A percentile compares a stretch with the other conserved stretches of the same genome.
Evolutionary conservation across 2,888 invertebrate species (phyloP).

Genomic region (Willowsia nigromaculata): DNA sequence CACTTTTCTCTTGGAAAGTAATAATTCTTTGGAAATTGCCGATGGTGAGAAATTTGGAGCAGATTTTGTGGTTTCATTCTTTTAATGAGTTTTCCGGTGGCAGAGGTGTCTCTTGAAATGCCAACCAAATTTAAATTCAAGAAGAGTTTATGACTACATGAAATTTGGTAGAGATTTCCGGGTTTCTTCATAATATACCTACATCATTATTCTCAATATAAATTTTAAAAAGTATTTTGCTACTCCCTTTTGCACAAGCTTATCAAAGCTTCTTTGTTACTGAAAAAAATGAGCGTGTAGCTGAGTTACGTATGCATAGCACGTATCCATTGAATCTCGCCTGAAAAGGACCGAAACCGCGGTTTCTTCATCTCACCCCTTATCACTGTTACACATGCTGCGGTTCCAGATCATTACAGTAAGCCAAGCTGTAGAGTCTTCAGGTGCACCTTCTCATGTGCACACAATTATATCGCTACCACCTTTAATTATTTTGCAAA

Average conservation of each 20-base stretch:
- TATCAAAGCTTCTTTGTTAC: slow-evolving; percentile 72
- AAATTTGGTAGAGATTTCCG: too few species aligned
- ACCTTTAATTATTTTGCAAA: slow-evolving; percentile 69
- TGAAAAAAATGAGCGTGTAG: slow-evolving; percentile 76
- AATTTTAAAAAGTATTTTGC: slow-evolving; percentile 56
- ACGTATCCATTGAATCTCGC: slow-evolving; percentile 78
- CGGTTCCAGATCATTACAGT: slow-evolving; percentile 81
- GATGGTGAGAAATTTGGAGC: too few species aligned
- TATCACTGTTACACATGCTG: slow-evolving; percentile 81
- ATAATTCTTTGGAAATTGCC: too few species aligned
- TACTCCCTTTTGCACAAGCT: slow-evolving; percentile 33
- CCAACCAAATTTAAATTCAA: not conserved
- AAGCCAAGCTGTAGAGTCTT: slow-evolving; percentile 81
- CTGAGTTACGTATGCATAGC: slow-evolving; percentile 79
- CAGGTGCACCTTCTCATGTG: slow-evolving; percentile 79
- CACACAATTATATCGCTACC: slow-evolving; percentile 72
- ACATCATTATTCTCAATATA: too few species aligned
- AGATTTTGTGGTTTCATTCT: not conserved
- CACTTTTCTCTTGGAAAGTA: too few species aligned
- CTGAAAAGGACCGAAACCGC: slow-evolving; percentile 81
- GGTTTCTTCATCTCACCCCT: slow-evolving; percentile 81
- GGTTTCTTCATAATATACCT: too few species aligned
- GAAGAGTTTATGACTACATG: too few species aligned
- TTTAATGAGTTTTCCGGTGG: not conserved
- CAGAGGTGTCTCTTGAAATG: not conserved